These are phyloP conservation scores for Nowickia ferox DNA, from an alignment of 2,888 invertebrate genomes.

Conservation along the genomic window DNA sequence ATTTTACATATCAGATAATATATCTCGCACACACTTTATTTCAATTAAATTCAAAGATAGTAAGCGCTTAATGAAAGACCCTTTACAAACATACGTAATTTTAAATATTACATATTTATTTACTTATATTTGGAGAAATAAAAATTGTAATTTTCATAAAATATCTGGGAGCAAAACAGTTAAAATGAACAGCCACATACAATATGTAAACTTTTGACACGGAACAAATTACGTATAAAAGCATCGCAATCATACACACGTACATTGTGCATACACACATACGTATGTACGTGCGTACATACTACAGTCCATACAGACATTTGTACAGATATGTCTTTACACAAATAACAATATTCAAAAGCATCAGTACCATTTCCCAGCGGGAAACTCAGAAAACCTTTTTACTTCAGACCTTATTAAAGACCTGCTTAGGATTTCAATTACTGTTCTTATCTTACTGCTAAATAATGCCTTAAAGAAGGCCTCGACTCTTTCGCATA, in stretches of 20 bases:
- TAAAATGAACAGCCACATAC: constrained; percentile 59
- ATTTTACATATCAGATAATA: too few relatives aligned
- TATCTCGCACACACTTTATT: too few relatives aligned
- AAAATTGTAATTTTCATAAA: constrained; percentile 49
- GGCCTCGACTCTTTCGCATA: too few relatives aligned
- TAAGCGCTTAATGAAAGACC: too few relatives aligned
- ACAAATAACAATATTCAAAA: background rate
- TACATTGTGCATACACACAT: background rate
- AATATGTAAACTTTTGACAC: constrained; percentile 64
- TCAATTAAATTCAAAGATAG: too few relatives aligned
- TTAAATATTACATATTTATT: too few relatives aligned
- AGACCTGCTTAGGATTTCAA: too few relatives aligned
- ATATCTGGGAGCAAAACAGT: constrained; percentile 58
- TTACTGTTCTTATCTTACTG: too few relatives aligned
- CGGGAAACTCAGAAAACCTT: too few relatives aligned
- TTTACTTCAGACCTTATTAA: too few relatives aligned
- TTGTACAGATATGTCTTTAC: background rate
- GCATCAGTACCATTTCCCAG: background rate
- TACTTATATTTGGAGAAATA: background rate
- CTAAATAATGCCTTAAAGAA: too few relatives aligned
- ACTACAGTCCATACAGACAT: background rate
- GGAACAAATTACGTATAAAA: constrained; percentile 60
- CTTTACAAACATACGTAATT: too few relatives aligned
- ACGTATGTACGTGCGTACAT: background rate
- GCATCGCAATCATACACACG: background rate